Base-by-base conservation (phyloP, 1,140 invertebrate species). In the Diorhabda carinulata region DNA sequence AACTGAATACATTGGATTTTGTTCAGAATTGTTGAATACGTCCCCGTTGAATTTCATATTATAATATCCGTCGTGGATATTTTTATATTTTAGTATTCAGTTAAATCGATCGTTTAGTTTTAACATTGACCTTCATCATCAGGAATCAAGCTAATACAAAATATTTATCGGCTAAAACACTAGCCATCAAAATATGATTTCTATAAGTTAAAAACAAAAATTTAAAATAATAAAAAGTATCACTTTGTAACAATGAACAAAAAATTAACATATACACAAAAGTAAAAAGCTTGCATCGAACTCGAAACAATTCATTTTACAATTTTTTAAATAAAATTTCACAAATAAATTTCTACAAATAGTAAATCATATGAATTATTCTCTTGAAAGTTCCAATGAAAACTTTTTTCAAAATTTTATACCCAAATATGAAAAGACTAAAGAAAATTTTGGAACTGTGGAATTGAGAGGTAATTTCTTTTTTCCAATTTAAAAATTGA, bases 241-340 rank as follows among this genome's bases (percentile, higher is more conserved):
- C 77, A 78, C 77, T 78, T 78, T 78, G 73, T 76, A 78, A 78
- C 77, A 78, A 76, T 77, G 77, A 77, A 76, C 74, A 68, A 73
- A 77, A 25, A 75, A 73, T 68, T 75, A 78, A 77, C 74, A 77
- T 77, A 72, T 76, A 76, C 74, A 77, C 72, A 76, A 69, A 72
- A 47, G 43, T 63, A 8, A 67, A 57, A 57, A 42, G 57, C 72
- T 69, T 62, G 56, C 60, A 64, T 65, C 62, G 69, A 52, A 67
- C 57, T 63, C 59, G 44, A 67, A 70, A 56, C 47, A 25, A 25
- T 25, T 25, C 25, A 25, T 25, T 25, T 25, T 25, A 25, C 25
- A 25, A 25, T 25, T 25, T 25, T 25, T 25, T 25, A 25, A 25
- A 25, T 25, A 25, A 25, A 25, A 25, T 25, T 25, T 25, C 25